Evolutionary conservation across 1,140 invertebrate genomes (phyloP).

Genomic region (Drosophila guanche): DNA sequence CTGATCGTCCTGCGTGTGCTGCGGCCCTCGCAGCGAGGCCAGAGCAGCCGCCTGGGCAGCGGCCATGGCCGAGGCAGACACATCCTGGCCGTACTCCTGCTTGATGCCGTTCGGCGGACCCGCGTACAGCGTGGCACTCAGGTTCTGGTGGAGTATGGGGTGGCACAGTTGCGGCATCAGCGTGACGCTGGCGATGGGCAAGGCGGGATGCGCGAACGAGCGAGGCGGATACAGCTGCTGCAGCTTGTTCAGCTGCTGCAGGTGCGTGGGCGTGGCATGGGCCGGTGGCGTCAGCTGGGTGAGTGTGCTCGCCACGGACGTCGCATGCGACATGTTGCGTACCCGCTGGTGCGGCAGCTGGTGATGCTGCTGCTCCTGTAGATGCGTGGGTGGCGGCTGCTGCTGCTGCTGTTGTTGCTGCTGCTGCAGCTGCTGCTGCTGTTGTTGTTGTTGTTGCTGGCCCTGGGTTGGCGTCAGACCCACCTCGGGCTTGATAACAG

Average conservation of each 20-base stretch:
- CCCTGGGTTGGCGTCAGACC: conserved; percentile 45
- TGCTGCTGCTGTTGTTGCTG: conserved; percentile 55
- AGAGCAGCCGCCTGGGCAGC: conserved; percentile 57
- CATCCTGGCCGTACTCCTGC: conserved; percentile 76
- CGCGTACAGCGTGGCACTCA: conserved; percentile 70
- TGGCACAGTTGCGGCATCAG: conserved; percentile 81
- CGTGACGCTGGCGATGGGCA: conserved; percentile 74
- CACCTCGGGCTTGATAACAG: conserved; percentile 78
- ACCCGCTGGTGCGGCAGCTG: conserved; percentile 61
- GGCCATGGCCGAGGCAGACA: conserved; percentile 61
- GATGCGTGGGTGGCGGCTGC: conserved; percentile 47
- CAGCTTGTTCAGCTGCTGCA: conserved; percentile 79
- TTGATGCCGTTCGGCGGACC: conserved; percentile 77
- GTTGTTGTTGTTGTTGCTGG: conserved; percentile 48
- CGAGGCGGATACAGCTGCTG: conserved; percentile 78
- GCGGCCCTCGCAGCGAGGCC: conserved; percentile 49
- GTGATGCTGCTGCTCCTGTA: conserved; percentile 40
- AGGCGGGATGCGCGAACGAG: conserved; percentile 73
- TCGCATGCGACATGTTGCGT: conserved; percentile 38
- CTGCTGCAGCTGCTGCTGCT: conserved; percentile 30
- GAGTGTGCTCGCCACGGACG: conserved; percentile 45
- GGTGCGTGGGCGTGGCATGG: conserved; percentile 55
- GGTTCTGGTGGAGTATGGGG: conserved; percentile 78
- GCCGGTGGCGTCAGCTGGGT: conserved; percentile 53
- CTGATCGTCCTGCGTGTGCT: conserved; percentile 59